These are phyloP conservation scores for Nowickia ferox DNA, from an alignment of 2,888 invertebrate genomes.

Conservation along the genomic window DNA sequence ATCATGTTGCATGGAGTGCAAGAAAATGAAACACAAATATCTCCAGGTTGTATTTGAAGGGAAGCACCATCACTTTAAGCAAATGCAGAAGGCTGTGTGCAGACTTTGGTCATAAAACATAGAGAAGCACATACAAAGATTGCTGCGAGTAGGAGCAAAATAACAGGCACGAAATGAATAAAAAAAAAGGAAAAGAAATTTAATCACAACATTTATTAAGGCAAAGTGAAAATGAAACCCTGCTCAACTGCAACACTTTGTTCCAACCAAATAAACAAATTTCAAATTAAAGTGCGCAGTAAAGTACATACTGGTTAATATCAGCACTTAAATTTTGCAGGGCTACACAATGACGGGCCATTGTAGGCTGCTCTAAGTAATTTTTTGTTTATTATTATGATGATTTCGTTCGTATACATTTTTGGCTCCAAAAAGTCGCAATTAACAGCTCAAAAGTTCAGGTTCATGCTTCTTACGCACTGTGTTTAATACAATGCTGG, in stretches of 20 bases:
- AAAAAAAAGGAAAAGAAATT: not conserved
- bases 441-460: too few relatives aligned
- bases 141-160: not conserved
- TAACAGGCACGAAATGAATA: too few relatives aligned
- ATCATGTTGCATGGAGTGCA: conserved; percentile 75
- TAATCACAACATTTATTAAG: conserved; percentile 6
- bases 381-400: too few relatives aligned
- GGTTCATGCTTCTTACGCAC: too few relatives aligned
- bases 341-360: too few relatives aligned
- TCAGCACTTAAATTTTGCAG: too few relatives aligned
- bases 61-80: conserved; percentile 70
- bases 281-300: not conserved
- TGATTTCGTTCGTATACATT: too few relatives aligned
- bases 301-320: not conserved
- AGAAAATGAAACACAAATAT: conserved; percentile 73
- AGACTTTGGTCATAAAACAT: conserved; percentile 72
- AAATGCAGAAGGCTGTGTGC: conserved; percentile 72
- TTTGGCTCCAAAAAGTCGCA: too few relatives aligned
- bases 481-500: too few relatives aligned
- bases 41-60: conserved; percentile 66
- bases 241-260: not conserved
- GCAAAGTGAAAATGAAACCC: not conserved
- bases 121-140: not conserved
- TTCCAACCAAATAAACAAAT: not conserved
- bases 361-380: too few relatives aligned